Evolutionary conservation across 2,888 invertebrate genomes (phyloP), one percentile per base, ranked within the genome.

Genomic region (Oscheius myriophilus): DNA sequence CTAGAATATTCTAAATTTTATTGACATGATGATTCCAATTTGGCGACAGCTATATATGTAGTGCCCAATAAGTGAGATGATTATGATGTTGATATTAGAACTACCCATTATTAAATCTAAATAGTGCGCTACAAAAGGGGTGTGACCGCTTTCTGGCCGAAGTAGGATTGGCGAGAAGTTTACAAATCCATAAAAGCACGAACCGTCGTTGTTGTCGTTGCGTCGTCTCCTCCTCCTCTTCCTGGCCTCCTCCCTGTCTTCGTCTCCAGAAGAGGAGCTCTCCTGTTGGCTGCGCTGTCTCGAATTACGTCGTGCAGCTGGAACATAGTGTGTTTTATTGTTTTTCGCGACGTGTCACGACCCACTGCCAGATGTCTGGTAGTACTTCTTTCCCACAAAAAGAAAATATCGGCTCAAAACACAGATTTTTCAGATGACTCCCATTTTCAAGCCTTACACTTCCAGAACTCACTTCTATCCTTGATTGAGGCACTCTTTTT

Each of bases 271-370:
- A 6, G 75, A 75, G 21, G 67, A 69, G 18, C 75, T 70, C 57
- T 52, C 21, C 18, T 78, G 69, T 43, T 72, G 75, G 58, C 75
- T 75, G 26, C 71, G 70, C 46, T 78, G 76, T 23, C 78, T 67
- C 46, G 78, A 78, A 42, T 58, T 68, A n/a, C 78, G 74, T 9
- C 78, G 74, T 16, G 76, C 76, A n/a, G 78, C 78, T 78, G 62
- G 68, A 59, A 43, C 33, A 6, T 46, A 6, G 46, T 18, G n/a
- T 46, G n/a, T 46, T 46, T n/a, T 18, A 46, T 46, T 7, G 18
- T 21, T 46, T 18, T 46, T 46, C 46, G 46, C 46, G 46, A 21
- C n/a, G n/a, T 18, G 18, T 33, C 46, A 23, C 46, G 46, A 25
- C 42, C 52, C 42, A 53, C 63, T 46, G 18, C 1, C 46, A 46